Evolutionary conservation across 1,140 invertebrate genomes (phyloP).

Genomic region (Neodiprion virginianus): DNA sequence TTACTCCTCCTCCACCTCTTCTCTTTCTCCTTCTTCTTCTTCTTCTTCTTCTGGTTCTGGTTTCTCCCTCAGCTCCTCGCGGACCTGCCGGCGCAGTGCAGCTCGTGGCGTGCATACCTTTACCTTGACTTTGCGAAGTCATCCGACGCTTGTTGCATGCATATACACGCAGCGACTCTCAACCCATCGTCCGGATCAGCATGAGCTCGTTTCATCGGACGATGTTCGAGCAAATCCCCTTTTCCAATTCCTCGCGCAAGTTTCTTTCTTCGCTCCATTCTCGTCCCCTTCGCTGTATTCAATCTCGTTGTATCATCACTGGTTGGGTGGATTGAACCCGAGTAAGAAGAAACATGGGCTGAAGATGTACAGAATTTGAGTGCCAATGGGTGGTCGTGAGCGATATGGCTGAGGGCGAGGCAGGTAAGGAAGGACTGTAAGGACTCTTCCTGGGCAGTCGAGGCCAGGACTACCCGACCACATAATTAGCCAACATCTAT

Average conservation of each 20-base stretch:
- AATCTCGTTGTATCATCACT: too few relatives aligned
- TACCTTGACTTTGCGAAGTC: conserved; percentile 4
- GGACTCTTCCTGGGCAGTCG: conserved; percentile 45
- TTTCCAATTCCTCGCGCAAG: too few relatives aligned
- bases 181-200: not conserved
- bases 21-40: conserved; percentile 1
- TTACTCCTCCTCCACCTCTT: not conserved
- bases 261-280: too few relatives aligned
- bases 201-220: not conserved
- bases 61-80: not conserved
- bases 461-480: conserved; percentile 53
- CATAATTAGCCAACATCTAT: conserved; percentile 65
- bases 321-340: too few relatives aligned
- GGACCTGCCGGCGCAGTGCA: not conserved
- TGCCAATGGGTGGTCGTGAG: conserved; percentile 39
- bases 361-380: not conserved
- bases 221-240: too few relatives aligned
- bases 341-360: too few relatives aligned
- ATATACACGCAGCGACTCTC: not conserved
- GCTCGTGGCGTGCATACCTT: conserved; percentile 4
- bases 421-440: conserved; percentile 35
- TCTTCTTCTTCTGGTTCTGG: conserved; percentile 7
- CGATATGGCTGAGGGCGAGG: conserved; percentile 42
- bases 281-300: too few relatives aligned
- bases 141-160: not conserved